phyloP scores from a whole-genome alignment of 2,888 invertebrate species.

The Eupithecia dodoneata region DNA sequence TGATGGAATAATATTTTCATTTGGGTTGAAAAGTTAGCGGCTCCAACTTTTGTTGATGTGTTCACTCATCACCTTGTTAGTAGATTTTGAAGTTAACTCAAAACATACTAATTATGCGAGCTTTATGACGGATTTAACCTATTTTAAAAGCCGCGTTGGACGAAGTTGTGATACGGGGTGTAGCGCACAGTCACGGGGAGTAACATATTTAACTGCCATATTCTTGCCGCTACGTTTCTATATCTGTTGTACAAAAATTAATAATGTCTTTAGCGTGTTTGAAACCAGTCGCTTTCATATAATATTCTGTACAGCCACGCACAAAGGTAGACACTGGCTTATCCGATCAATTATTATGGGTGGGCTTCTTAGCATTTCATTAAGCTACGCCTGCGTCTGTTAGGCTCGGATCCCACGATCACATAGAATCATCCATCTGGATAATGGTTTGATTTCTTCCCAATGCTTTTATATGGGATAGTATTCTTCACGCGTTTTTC shows the following conservation, averaged over 20 bases:
- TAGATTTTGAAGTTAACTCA: not conserved
- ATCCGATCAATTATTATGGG: constrained; percentile 2
- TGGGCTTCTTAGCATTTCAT: constrained; percentile 19
- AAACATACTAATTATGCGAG: constrained; percentile 1
- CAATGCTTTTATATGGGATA: not conserved
- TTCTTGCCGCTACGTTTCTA: not conserved
- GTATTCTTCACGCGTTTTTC: not conserved
- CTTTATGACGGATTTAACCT: not conserved
- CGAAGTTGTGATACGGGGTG: not conserved
- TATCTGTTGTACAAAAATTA: not conserved
- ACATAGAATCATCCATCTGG: not conserved
- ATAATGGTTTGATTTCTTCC: not conserved
- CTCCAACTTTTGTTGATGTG: constrained; percentile 8
- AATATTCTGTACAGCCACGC: not conserved
- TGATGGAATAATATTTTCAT: constrained; percentile 13
- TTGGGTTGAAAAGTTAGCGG: constrained; percentile 5
- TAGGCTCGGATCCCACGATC: not conserved
- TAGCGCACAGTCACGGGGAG: not conserved
- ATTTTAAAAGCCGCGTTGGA: not conserved
- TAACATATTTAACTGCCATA: not conserved
- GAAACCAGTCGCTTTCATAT: not conserved
- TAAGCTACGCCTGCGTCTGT: not conserved
- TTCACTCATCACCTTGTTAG: constrained; percentile 13
- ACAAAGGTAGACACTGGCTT: not conserved
- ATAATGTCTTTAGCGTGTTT: not conserved